Percentiles rank a stretch among this genome's conserved stretches.
Evolutionary conservation across 2,888 invertebrate species (phyloP).

Genomic region (Epinotia ramella): DNA sequence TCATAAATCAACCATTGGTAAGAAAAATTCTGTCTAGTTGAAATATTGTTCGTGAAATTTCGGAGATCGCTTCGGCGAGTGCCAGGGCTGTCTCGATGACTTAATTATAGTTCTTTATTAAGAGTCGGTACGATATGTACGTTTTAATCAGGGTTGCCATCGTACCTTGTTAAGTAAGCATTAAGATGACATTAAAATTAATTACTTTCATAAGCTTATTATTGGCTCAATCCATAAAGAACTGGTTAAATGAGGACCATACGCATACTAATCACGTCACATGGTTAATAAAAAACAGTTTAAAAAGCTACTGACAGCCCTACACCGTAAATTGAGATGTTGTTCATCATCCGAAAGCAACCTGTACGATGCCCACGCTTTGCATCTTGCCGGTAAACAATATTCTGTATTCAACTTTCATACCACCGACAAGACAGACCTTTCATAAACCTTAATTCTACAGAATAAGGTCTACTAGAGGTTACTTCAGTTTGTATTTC

Average conservation of each 20-base stretch:
- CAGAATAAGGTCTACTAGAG: not conserved
- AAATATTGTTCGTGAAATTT: conserved; percentile 62
- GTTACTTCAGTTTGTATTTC: not conserved
- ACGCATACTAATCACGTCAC: too few species aligned
- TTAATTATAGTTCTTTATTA: conserved; percentile 47
- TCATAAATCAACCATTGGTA: conserved; percentile 71
- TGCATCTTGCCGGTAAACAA: conserved; percentile 50
- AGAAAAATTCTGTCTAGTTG: conserved; percentile 67
- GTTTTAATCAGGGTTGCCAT: conserved; percentile 44
- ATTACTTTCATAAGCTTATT: not conserved
- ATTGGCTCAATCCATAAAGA: not conserved
- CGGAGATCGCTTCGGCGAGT: conserved; percentile 44
- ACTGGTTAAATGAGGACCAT: too few species aligned
- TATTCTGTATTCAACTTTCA: conserved; percentile 35
- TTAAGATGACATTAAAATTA: not conserved
- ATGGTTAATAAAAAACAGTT: not conserved
- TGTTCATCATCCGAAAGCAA: conserved; percentile 57
- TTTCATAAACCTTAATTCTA: not conserved
- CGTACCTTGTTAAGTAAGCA: not conserved
- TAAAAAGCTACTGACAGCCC: conserved; percentile 54
- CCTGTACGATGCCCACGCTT: conserved; percentile 61
- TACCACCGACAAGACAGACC: not conserved
- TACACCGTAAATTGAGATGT: conserved; percentile 70
- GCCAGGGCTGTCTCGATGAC: conserved; percentile 47
- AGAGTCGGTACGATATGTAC: conserved; percentile 33